phyloP scores from a whole-genome alignment of 2,113 vertebrate species.

The Zapus hudsonius region DNA sequence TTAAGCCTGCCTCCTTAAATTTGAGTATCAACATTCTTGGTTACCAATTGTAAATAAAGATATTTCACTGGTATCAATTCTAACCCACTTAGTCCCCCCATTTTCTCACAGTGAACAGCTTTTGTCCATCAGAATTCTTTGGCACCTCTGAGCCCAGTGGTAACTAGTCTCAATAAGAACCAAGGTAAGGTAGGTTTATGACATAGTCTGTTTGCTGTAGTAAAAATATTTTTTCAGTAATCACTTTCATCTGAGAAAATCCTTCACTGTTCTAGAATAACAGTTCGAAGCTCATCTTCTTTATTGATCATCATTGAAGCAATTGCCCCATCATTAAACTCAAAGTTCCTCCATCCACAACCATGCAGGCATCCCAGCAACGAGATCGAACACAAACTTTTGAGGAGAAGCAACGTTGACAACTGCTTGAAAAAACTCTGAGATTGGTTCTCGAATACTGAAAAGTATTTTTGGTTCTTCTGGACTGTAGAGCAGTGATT shows the following conservation, averaged over 20 bases:
- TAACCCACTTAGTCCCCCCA: constrained; percentile 42
- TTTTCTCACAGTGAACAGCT: constrained; percentile 44
- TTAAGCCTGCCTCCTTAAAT: constrained; percentile 74
- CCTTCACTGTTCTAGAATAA: constrained; percentile 90
- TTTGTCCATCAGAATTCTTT: constrained; percentile 22
- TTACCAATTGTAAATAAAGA: constrained; percentile 47
- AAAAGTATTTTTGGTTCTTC: constrained; percentile 95
- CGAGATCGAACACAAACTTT: constrained; percentile 95
- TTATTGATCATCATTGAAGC: constrained; percentile 92
- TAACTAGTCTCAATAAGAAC: constrained; percentile 32
- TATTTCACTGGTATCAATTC: constrained; percentile 46
- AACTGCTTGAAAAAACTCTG: constrained; percentile 94
- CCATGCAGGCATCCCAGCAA: constrained; percentile 99
- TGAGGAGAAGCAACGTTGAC: constrained; percentile 94
- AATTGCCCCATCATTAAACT: constrained; percentile 98
- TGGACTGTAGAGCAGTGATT: constrained; percentile 93
- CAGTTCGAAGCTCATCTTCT: constrained; percentile 94
- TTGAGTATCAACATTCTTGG: constrained; percentile 60
- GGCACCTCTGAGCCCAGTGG: constrained; percentile 7
- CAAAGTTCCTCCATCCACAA: constrained; percentile 97
- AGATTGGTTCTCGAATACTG: constrained; percentile 98
- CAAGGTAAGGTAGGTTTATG: constrained; percentile 62
- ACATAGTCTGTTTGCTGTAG: constrained; percentile 65
- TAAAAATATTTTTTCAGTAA: constrained; percentile 62
- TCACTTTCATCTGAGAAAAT: constrained; percentile 61